A percentile compares a stretch with the other conserved stretches of the same genome.
Evolutionary conservation across 1,140 invertebrate species (phyloP).

Genomic region (Aradophagus sp.): DNA sequence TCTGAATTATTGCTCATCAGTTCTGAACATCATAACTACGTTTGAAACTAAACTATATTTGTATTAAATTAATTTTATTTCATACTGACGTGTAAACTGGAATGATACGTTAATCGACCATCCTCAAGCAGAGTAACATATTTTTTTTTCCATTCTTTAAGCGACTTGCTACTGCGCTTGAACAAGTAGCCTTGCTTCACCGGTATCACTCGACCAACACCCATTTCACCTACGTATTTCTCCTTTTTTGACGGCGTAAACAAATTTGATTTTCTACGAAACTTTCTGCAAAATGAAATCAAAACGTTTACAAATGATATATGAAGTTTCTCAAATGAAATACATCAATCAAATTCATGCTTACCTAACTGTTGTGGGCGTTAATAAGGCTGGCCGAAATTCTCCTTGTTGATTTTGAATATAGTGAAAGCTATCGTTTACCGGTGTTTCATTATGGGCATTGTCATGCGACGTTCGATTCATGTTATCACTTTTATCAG

Average conservation of each 20-base stretch:
- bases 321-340: no score
- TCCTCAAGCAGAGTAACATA: conserved; percentile 97
- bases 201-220: conserved; percentile 95
- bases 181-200: conserved; percentile 98
- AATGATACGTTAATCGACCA: conserved; percentile 95
- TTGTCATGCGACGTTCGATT: conserved; percentile 66
- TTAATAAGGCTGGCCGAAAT: conserved; percentile 68
- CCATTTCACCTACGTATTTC: conserved; percentile 89
- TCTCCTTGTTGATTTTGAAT: conserved; percentile 69
- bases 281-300: conserved; percentile 80
- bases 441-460: conserved; percentile 62
- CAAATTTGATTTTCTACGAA: conserved; percentile 92
- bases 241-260: conserved; percentile 94
- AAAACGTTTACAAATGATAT: conserved; percentile 8
- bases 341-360: no score
- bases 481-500: conserved; percentile 69
- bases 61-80: no score
- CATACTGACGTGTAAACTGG: conserved; percentile 89
- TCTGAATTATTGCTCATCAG: no score
- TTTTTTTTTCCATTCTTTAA: conserved; percentile 99
- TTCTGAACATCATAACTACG: no score
- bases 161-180: conserved; percentile 94
- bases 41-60: no score
- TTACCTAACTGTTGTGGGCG: conserved; percentile 70
- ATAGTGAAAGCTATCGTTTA: conserved; percentile 70